These are phyloP conservation scores for Ptilorrhoa leucosticta DNA, from an alignment of 2,113 vertebrate species.

Conservation along the genomic window DNA sequence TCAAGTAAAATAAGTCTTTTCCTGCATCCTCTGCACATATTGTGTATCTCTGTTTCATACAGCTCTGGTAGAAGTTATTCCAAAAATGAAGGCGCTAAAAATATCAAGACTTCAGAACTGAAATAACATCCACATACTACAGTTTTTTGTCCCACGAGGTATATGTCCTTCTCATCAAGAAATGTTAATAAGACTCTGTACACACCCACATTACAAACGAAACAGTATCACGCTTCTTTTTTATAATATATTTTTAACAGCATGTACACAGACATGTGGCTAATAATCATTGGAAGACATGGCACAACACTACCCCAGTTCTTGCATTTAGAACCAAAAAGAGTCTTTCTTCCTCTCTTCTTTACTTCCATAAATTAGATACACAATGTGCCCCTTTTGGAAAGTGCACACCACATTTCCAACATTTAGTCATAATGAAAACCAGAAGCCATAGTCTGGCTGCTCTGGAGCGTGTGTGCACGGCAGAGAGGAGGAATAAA, in stretches of 20 bases:
- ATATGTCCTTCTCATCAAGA: background rate
- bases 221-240: background rate
- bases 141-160: background rate
- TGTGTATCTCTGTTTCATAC: background rate
- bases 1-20: slow-evolving; percentile 13
- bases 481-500: background rate
- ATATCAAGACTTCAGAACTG: background rate
- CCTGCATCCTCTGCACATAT: slow-evolving; percentile 33
- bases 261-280: background rate
- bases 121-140: background rate
- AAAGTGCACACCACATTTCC: slow-evolving; percentile 35
- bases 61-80: slow-evolving; percentile 1
- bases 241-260: background rate
- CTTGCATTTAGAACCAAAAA: background rate
- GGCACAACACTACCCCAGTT: background rate
- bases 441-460: slow-evolving; percentile 48
- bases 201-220: background rate
- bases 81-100: slow-evolving; percentile 52
- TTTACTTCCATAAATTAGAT: slow-evolving; percentile 28
- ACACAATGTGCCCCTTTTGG: slow-evolving; percentile 14
- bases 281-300: background rate
- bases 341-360: background rate
- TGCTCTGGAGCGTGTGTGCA: background rate
- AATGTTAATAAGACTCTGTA: background rate
- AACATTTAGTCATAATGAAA: slow-evolving; percentile 49